Conservation (phyloP, 2,797 vertebrate species). For the Pyrocephalus nanus region DNA sequence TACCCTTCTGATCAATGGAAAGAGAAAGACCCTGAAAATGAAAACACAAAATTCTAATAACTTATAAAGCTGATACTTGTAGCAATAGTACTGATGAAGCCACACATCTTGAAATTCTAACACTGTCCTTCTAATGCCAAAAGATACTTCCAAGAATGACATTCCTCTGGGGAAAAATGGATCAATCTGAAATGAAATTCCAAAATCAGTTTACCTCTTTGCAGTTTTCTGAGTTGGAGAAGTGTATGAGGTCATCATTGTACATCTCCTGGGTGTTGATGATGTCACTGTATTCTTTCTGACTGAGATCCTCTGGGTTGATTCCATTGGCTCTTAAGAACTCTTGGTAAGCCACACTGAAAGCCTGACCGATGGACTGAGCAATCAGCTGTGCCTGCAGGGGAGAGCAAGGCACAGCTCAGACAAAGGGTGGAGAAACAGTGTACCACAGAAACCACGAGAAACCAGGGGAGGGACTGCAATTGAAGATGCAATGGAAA, state of each 20-base stretch:
- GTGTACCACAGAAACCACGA: not conserved
- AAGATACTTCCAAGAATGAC: not conserved
- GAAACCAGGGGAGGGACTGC: not conserved
- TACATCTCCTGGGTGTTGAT: slow-evolving; percentile 99
- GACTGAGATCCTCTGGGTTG: slow-evolving; percentile 98
- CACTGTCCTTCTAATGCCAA: not conserved
- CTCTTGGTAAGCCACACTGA: slow-evolving; percentile 99
- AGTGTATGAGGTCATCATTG: slow-evolving; percentile 98
- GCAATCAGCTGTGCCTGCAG: slow-evolving; percentile 96
- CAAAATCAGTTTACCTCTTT: slow-evolving; percentile 87
- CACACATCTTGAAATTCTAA: not conserved
- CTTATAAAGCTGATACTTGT: not conserved
- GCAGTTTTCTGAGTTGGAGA: slow-evolving; percentile 99
- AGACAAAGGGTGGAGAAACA: not conserved
- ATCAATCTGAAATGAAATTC: not conserved
- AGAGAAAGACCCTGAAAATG: not conserved
- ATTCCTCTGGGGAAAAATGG: not conserved
- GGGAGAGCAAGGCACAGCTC: not conserved
- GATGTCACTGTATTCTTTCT: slow-evolving; percentile 99
- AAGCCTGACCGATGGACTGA: slow-evolving; percentile 98
- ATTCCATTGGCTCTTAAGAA: slow-evolving; percentile 98
- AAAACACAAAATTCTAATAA: not conserved
- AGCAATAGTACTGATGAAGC: not conserved
- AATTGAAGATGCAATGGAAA: not conserved
- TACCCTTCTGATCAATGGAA: not conserved